These are phyloP conservation scores for Parapsyche elsis DNA, from an alignment of 1,140 invertebrate genomes.

Conservation along the genomic window DNA sequence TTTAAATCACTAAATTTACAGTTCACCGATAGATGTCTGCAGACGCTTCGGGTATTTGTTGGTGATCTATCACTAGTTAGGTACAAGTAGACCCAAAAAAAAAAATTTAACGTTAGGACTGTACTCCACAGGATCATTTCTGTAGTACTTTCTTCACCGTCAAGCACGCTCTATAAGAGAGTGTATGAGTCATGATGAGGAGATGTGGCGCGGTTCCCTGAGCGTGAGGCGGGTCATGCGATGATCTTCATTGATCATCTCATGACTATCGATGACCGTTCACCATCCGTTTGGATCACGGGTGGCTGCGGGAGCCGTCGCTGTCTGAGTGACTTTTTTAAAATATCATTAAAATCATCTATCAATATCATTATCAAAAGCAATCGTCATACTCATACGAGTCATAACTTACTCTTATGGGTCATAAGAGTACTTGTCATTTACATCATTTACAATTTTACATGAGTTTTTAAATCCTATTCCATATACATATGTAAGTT, in stretches of 20 bases:
- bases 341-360: too few species aligned
- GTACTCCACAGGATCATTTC: constrained; percentile 56
- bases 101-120: constrained; percentile 42
- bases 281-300: constrained; percentile 27
- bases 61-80: background rate
- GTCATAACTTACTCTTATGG: too few species aligned
- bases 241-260: background rate
- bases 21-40: background rate
- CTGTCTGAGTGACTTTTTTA: constrained; percentile 38
- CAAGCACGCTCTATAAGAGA: constrained; percentile 49
- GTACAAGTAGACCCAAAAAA: too few species aligned
- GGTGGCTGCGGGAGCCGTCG: constrained; percentile 33
- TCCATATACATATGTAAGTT: too few species aligned
- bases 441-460: too few species aligned
- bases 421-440: too few species aligned
- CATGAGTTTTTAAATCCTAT: too few species aligned
- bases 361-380: too few species aligned
- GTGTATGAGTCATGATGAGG: constrained; percentile 48
- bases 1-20: background rate
- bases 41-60: background rate
- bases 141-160: constrained; percentile 54
- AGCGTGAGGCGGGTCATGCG: constrained; percentile 27
- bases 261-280: constrained; percentile 42
- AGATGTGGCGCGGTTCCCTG: constrained; percentile 42
- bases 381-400: too few species aligned